Evolutionary conservation across 2,113 vertebrate genomes (phyloP), one percentile per base, ranked within the genome.

Genomic region (Acinonyx jubatus): DNA sequence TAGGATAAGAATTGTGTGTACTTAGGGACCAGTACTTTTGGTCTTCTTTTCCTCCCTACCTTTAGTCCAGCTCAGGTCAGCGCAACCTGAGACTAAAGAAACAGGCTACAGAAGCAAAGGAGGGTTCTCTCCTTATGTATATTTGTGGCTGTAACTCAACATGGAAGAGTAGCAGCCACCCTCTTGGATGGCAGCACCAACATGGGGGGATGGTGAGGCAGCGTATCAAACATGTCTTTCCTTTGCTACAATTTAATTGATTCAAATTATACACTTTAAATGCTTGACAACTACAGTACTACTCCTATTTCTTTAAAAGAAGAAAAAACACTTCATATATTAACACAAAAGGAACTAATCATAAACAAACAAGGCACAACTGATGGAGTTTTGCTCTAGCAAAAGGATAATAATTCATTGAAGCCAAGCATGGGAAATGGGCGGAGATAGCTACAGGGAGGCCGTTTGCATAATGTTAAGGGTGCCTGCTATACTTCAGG

Each of bases 401-500:
- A 36, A 73, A 50, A 10, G 27, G 69, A 55, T 15, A 50, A 29
- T 63, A 65, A 55, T 3, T 2, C 68, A 66, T 0, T 65, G 23
- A 57, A 85, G 27, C 25, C 31, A 21, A 91, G 31, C 5, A 23
- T 15, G 55, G 55, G 29, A 73, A 82, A 61, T 11, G n/a, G 33
- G 9, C 7, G 50, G 61, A n/a, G 33, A 68, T 5, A 61, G 15
- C 14, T 27, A 48, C 13, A 7, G 50, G 81, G 78, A 88, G 36
- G 6, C 3, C 7, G 21, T 81, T 29, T 97, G 78, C 27, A 91
- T 76, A 69, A 68, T 66, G 41, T 92, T 80, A 88, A 88, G 66
- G 38, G 41, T 97, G 15, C 45, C 79, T 96, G 65, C 13, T 88
- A 2, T 74, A 38, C 63, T 91, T 93, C 81, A 96, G 57, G 27